Evolutionary conservation across 2,113 vertebrate species (phyloP).

Genomic region (Gadus chalcogrammus): DNA sequence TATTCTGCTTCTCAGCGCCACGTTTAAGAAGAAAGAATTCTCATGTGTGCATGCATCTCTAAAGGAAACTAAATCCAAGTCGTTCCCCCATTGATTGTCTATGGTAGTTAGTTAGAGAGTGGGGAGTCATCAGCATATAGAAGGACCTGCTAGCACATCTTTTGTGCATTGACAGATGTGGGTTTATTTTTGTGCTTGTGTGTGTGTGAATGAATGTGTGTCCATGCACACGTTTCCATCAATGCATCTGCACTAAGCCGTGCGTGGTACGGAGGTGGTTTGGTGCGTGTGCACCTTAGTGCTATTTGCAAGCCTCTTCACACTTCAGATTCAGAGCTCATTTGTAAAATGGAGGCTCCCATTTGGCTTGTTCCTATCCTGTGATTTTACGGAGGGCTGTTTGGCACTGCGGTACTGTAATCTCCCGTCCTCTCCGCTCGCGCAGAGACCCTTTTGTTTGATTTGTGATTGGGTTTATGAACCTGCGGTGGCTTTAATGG

Average conservation of each 20-base stretch:
- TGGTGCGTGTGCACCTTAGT: not conserved
- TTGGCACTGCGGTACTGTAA: slow-evolving; percentile 35
- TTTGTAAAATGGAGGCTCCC: slow-evolving; percentile 31
- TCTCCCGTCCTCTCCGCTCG: slow-evolving; percentile 41
- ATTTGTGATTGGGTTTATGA: slow-evolving; percentile 66
- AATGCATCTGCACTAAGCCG: no score
- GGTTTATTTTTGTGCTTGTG: not conserved
- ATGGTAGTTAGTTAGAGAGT: no score
- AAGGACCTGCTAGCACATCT: no score
- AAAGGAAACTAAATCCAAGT: no score
- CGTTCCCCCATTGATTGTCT: no score
- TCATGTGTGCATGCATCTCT: no score
- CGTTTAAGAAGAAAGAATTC: no score
- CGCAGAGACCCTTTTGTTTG: slow-evolving; percentile 57
- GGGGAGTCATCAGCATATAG: no score
- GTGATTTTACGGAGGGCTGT: slow-evolving; percentile 38
- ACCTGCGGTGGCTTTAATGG: slow-evolving; percentile 59
- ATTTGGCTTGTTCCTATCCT: slow-evolving; percentile 38
- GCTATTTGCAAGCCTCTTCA: slow-evolving; percentile 12
- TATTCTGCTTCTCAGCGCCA: no score
- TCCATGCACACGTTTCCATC: not conserved
- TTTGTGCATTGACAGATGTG: no score
- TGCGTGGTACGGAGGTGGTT: not conserved
- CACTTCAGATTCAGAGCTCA: slow-evolving; percentile 1
- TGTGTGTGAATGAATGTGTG: slow-evolving; percentile 1